A percentile compares a stretch with the other conserved stretches of the same genome.
Conservation (phyloP, 2,888 invertebrate genomes). For the Abscondita cerata region DNA sequence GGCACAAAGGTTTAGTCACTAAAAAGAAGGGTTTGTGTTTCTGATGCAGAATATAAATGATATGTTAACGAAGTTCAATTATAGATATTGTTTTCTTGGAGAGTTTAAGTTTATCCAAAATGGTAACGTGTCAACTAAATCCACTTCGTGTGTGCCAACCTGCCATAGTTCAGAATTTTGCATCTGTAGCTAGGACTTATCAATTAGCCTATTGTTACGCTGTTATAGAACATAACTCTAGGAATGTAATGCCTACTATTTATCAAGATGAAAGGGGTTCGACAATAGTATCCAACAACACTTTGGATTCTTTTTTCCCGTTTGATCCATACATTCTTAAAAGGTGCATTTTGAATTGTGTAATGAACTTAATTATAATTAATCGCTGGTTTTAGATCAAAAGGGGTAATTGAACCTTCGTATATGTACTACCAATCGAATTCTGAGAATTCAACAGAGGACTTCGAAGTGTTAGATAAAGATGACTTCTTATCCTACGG, state of each 20-base stretch:
- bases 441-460: conserved; percentile 34
- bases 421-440: conserved; percentile 60
- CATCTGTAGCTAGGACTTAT: conserved; percentile 80
- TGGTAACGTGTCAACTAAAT: conserved; percentile 87
- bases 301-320: conserved; percentile 77
- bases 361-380: not conserved
- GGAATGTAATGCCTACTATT: conserved; percentile 66
- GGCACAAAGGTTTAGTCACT: conserved; percentile 82
- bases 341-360: conserved; percentile 58
- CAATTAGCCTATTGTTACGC: conserved; percentile 93
- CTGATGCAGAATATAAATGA: not conserved
- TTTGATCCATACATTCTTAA: conserved; percentile 87
- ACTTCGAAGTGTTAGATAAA: conserved; percentile 41
- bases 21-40: conserved; percentile 72
- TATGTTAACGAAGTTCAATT: conserved; percentile 48
- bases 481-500: conserved; percentile 57
- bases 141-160: conserved; percentile 84
- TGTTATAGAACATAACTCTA: conserved; percentile 83
- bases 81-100: conserved; percentile 81
- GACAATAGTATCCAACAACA: conserved; percentile 53
- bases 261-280: conserved; percentile 61
- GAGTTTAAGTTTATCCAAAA: conserved; percentile 81
- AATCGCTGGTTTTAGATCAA: conserved; percentile 50
- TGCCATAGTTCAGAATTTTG: conserved; percentile 80
- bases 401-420: conserved; percentile 56